Evolutionary conservation across 2,888 invertebrate species (phyloP).

Genomic region (Sinelater perroti): DNA sequence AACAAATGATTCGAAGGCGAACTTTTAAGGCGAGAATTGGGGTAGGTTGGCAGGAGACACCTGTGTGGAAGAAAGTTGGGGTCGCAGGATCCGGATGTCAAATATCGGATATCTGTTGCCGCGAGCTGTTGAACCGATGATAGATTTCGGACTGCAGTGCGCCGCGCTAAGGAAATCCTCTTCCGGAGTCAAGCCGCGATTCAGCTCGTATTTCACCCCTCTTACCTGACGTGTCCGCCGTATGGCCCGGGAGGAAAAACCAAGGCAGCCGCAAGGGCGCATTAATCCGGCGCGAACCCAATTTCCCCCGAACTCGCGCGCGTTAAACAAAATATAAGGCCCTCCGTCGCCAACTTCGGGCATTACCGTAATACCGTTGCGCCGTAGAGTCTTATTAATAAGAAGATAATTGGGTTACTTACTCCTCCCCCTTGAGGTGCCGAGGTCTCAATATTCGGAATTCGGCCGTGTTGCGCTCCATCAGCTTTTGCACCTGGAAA

Average conservation of each 20-base stretch:
- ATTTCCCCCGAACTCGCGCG: constrained; percentile 14
- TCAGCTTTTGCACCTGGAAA: constrained; percentile 19
- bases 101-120: constrained; percentile 37
- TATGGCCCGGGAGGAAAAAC: constrained; percentile 9
- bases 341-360: constrained; percentile 17
- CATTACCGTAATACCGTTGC: constrained; percentile 21
- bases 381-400: constrained; percentile 25
- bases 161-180: constrained; percentile 21
- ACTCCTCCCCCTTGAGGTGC: constrained; percentile 30
- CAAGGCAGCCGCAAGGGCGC: constrained; percentile 5
- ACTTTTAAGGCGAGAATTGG: constrained; percentile 28
- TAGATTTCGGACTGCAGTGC: constrained; percentile 35
- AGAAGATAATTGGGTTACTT: constrained; percentile 29
- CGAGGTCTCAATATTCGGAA: constrained; percentile 21
- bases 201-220: constrained; percentile 20
- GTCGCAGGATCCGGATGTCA: constrained; percentile 29
- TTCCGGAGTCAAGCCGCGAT: neutral
- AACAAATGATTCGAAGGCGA: constrained; percentile 22
- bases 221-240: constrained; percentile 18
- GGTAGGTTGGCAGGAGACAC: constrained; percentile 21
- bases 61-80: constrained; percentile 30
- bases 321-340: constrained; percentile 23
- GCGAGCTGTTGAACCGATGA: constrained; percentile 36
- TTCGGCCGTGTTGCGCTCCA: constrained; percentile 25
- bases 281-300: constrained; percentile 22